phyloP scores from a whole-genome alignment of 2,888 invertebrate species.

The Adelphocoris suturalis region DNA sequence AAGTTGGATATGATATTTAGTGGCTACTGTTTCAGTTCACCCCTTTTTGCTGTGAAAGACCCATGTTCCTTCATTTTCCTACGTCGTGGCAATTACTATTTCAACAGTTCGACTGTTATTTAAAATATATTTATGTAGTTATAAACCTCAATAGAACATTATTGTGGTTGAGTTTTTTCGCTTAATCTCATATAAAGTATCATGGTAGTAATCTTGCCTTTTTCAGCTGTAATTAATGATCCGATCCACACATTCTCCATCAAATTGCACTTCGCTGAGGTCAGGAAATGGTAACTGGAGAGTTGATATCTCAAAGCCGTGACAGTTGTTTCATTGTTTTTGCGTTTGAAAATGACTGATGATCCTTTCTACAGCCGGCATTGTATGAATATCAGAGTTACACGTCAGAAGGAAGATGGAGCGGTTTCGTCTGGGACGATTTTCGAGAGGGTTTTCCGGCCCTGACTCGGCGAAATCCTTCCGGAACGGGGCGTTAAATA shows the following conservation, averaged over 20 bases:
- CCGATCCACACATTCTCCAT: background rate
- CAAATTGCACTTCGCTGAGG: background rate
- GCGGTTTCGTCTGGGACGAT: background rate
- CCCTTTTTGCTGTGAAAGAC: no score
- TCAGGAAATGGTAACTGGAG: background rate
- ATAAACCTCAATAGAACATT: no score
- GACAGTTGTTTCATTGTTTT: slow-evolving; percentile 39
- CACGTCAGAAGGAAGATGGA: slow-evolving; percentile 3
- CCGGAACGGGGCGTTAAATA: slow-evolving; percentile 1
- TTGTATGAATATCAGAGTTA: background rate
- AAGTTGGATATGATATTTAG: no score
- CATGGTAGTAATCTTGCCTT: background rate
- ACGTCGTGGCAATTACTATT: no score
- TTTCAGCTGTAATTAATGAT: background rate
- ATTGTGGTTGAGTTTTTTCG: no score
- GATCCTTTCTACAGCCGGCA: background rate
- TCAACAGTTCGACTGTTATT: no score
- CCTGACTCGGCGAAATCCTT: background rate
- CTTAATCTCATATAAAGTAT: no score
- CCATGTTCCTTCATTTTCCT: no score
- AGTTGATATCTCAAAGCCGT: background rate
- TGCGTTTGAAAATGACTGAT: slow-evolving; percentile 6
- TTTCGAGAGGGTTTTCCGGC: slow-evolving; percentile 24
- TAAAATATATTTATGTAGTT: no score
- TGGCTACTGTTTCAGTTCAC: no score